Evolutionary conservation across 2,113 vertebrate species (phyloP).

Genomic region (Xyliphius kryptos): DNA sequence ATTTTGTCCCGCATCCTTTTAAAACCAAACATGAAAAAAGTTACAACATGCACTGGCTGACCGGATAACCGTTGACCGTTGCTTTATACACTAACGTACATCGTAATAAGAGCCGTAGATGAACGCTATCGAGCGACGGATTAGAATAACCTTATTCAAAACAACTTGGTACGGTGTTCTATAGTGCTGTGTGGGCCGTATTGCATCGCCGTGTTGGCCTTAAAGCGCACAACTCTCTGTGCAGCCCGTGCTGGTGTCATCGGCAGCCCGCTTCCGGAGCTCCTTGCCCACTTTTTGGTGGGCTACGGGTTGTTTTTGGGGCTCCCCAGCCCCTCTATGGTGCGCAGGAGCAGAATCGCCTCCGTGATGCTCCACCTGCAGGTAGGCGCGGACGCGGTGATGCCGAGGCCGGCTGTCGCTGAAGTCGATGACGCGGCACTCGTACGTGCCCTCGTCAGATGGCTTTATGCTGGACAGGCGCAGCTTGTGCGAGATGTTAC

Average conservation of each 20-base stretch:
- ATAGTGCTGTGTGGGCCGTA: too few relatives aligned
- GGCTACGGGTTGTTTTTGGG: constrained; percentile 37
- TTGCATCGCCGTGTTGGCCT: constrained; percentile 31
- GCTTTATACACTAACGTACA: constrained; percentile 61
- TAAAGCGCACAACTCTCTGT: constrained; percentile 77
- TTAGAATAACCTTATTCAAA: too few relatives aligned
- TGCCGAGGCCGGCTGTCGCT: constrained; percentile 82
- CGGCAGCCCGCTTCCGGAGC: constrained; percentile 77
- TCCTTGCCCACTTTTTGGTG: constrained; percentile 69
- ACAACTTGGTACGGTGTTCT: background rate
- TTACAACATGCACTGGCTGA: constrained; percentile 62
- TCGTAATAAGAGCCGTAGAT: constrained; percentile 48
- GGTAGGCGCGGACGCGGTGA: constrained; percentile 87
- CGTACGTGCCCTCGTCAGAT: constrained; percentile 88
- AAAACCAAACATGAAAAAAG: constrained; percentile 53
- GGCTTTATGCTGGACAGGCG: constrained; percentile 87
- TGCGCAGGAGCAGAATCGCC: constrained; percentile 54
- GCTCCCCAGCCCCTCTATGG: constrained; percentile 37
- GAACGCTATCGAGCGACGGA: constrained; percentile 19
- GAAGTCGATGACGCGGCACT: constrained; percentile 93
- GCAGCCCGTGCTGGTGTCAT: constrained; percentile 65
- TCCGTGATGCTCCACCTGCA: constrained; percentile 83
- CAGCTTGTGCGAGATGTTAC: constrained; percentile 97
- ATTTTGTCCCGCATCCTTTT: constrained; percentile 32
- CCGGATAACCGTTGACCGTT: constrained; percentile 35